Evolutionary conservation across 2,113 vertebrate genomes (phyloP).

Genomic region (Mastomys coucha): DNA sequence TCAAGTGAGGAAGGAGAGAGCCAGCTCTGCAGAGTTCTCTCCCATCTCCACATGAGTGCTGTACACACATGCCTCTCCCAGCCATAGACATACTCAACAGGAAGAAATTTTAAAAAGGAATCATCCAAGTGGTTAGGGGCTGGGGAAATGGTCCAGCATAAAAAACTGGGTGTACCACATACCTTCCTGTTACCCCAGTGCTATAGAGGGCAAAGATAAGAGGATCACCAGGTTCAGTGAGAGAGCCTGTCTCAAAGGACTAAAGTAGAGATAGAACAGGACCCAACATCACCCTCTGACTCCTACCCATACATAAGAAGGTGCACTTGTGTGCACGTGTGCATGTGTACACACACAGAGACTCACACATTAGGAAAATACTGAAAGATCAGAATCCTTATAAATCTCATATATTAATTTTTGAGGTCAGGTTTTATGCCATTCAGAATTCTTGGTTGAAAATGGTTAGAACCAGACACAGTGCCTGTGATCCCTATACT

Average conservation of each 20-base stretch:
- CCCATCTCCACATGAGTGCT: background rate
- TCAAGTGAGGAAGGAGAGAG: background rate
- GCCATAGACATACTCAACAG: background rate
- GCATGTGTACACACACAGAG: background rate
- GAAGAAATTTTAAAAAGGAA: background rate
- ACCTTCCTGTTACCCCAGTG: background rate
- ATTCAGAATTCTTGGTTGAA: background rate
- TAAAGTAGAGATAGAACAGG: background rate
- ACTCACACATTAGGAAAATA: background rate
- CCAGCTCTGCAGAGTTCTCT: background rate
- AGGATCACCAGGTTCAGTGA: background rate
- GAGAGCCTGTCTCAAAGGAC: background rate
- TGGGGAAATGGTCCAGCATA: background rate
- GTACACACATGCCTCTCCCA: too few species aligned
- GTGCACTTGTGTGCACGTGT: background rate
- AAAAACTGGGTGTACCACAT: background rate
- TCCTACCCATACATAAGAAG: background rate
- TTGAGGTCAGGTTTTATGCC: background rate
- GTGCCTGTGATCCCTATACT: too few species aligned
- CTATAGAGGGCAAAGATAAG: background rate
- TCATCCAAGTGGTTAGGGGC: background rate
- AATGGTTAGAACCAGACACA: background rate
- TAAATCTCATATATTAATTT: conserved; percentile 2
- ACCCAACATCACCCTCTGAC: background rate
- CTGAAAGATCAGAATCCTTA: background rate